Evolutionary conservation across 2,888 invertebrate genomes (phyloP).

Genomic region (Aphelenchoides bicaudatus): DNA sequence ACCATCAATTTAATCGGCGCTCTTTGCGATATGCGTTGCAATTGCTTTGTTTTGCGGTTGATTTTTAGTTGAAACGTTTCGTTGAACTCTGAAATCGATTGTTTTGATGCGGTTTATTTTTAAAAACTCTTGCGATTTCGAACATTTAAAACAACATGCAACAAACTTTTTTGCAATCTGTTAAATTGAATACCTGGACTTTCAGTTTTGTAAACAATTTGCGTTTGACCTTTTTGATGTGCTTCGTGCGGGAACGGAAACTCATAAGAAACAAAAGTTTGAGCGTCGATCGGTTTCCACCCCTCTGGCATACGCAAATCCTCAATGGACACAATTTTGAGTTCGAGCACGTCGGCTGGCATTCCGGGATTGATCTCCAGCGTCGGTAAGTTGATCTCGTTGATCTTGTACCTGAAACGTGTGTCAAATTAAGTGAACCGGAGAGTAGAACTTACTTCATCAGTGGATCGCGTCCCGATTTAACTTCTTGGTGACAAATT

Average conservation of each 20-base stretch:
- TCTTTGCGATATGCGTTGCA: constrained; percentile 81
- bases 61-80: constrained; percentile 69
- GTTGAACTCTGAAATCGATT: constrained; percentile 41
- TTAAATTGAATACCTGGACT: constrained; percentile 82
- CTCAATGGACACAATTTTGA: constrained; percentile 58
- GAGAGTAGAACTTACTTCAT: constrained; percentile 1
- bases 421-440: neutral
- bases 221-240: constrained; percentile 72
- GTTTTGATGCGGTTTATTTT: constrained; percentile 17
- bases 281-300: constrained; percentile 57
- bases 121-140: constrained; percentile 15
- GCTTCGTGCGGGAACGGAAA: constrained; percentile 82
- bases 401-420: constrained; percentile 25
- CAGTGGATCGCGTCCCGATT: constrained; percentile 5
- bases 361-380: constrained; percentile 67
- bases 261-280: constrained; percentile 83
- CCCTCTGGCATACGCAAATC: constrained; percentile 40
- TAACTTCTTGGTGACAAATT: neutral
- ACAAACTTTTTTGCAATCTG: too few species aligned
- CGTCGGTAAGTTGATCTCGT: constrained; percentile 26
- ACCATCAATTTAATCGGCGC: constrained; percentile 82
- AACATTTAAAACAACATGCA: neutral
- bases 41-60: constrained; percentile 74
- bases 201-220: constrained; percentile 76
- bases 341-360: constrained; percentile 63